Evolutionary conservation across 2,113 vertebrate genomes (phyloP).

Genomic region (Aphyosemion australe): DNA sequence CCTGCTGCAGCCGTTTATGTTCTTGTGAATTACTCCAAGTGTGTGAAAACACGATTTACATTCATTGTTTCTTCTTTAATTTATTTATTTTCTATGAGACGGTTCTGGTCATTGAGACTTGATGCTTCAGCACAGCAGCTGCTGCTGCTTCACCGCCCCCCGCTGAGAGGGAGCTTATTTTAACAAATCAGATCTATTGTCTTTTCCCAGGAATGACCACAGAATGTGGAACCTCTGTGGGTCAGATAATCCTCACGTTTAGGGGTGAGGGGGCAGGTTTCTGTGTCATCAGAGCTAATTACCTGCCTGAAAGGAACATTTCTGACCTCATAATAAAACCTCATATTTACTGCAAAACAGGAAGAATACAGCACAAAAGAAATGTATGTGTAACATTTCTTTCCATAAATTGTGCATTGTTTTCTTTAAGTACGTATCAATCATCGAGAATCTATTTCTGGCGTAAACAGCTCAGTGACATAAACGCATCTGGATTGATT

Average conservation of each 20-base stretch:
- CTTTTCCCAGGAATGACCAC: constrained; percentile 62
- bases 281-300: constrained; percentile 69
- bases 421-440: constrained; percentile 4
- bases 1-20: no score
- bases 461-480: neutral
- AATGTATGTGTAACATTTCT: neutral
- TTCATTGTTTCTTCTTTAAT: no score
- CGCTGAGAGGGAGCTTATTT: constrained; percentile 65
- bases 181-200: constrained; percentile 72
- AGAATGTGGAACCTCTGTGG: constrained; percentile 55
- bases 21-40: no score
- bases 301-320: constrained; percentile 65
- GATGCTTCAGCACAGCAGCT: constrained; percentile 71
- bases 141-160: constrained; percentile 45
- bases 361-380: no score
- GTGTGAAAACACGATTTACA: no score
- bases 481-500: neutral
- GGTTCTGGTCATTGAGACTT: neutral
- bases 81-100: no score
- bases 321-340: constrained; percentile 32
- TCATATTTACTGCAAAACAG: no score
- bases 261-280: constrained; percentile 43
- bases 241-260: constrained; percentile 40
- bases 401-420: constrained; percentile 48
- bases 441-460: neutral